Percentiles rank a stretch among this genome's conserved stretches.
phyloP scores from a whole-genome alignment of 2,888 invertebrate genomes.

The Mythimna albipuncta region DNA sequence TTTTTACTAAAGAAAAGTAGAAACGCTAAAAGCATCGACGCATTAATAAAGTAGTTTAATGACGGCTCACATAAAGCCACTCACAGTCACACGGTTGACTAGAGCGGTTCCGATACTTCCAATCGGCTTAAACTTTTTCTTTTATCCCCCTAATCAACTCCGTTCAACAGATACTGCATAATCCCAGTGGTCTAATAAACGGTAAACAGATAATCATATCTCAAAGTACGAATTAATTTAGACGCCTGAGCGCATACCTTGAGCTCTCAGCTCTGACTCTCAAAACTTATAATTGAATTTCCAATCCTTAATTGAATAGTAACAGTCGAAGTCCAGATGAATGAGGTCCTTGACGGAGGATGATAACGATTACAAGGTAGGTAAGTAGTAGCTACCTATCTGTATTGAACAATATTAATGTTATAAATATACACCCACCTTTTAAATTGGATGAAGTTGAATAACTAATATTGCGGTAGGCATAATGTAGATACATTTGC shows the following conservation, averaged over 20 bases:
- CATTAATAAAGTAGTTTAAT: conserved; percentile 12
- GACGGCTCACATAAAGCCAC: conserved; percentile 14
- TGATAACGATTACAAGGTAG: conserved; percentile 56
- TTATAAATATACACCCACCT: not conserved
- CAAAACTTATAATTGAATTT: conserved; percentile 84
- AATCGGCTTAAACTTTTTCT: conserved; percentile 32
- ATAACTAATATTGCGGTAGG: too few species aligned
- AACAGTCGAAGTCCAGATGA: conserved; percentile 81
- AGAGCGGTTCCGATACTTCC: conserved; percentile 12
- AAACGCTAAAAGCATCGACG: conserved; percentile 11
- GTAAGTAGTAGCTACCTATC: conserved; percentile 17
- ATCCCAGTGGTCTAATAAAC: conserved; percentile 56
- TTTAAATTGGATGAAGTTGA: too few species aligned
- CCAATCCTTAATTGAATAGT: conserved; percentile 82
- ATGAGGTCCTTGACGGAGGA: conserved; percentile 69
- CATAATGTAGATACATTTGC: too few species aligned
- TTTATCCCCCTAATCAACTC: conserved; percentile 35
- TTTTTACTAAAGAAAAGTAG: not conserved
- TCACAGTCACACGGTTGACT: conserved; percentile 5
- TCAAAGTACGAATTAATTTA: conserved; percentile 77
- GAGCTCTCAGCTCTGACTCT: conserved; percentile 72
- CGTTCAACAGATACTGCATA: conserved; percentile 37
- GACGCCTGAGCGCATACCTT: conserved; percentile 75
- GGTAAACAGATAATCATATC: conserved; percentile 71
- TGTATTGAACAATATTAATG: conserved; percentile 3